Percentiles rank a stretch among this genome's conserved stretches.
Conservation (phyloP, 2,888 invertebrate species). For the Alitta virens region DNA sequence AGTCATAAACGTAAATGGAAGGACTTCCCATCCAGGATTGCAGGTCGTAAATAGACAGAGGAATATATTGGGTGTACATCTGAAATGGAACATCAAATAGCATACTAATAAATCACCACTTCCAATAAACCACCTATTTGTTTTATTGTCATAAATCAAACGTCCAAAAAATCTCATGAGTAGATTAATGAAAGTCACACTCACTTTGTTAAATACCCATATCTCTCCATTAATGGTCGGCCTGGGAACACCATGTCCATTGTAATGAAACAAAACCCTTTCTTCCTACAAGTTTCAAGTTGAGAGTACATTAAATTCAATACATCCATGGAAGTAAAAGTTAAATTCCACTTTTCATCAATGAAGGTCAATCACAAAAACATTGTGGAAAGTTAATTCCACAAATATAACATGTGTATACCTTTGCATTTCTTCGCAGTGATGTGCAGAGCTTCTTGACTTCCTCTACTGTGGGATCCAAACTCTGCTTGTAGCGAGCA, state of each 20-base stretch:
- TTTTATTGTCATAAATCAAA: neutral
- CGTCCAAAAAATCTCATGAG: too few relatives aligned
- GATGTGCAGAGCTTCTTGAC: conserved; percentile 95
- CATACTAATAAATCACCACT: neutral
- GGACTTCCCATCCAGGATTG: conserved; percentile 99
- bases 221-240: conserved; percentile 98
- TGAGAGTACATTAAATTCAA: too few relatives aligned
- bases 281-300: conserved; percentile 75
- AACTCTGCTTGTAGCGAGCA: conserved; percentile 88
- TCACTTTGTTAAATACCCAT: conserved; percentile 98
- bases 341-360: too few relatives aligned
- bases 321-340: too few relatives aligned
- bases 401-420: conserved; percentile 30
- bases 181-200: too few relatives aligned
- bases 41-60: conserved; percentile 94
- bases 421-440: conserved; percentile 88
- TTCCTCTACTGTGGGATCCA: conserved; percentile 97
- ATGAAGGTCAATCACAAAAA: too few relatives aligned
- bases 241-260: conserved; percentile 98
- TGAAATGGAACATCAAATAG: conserved; percentile 56
- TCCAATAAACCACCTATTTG: too few relatives aligned
- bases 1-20: conserved; percentile 98
- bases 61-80: conserved; percentile 98
- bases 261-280: conserved; percentile 97
- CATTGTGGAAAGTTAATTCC: too few relatives aligned